These are phyloP conservation scores for Neodiprion lecontei DNA, from an alignment of 1,140 invertebrate species.

Conservation along the genomic window DNA sequence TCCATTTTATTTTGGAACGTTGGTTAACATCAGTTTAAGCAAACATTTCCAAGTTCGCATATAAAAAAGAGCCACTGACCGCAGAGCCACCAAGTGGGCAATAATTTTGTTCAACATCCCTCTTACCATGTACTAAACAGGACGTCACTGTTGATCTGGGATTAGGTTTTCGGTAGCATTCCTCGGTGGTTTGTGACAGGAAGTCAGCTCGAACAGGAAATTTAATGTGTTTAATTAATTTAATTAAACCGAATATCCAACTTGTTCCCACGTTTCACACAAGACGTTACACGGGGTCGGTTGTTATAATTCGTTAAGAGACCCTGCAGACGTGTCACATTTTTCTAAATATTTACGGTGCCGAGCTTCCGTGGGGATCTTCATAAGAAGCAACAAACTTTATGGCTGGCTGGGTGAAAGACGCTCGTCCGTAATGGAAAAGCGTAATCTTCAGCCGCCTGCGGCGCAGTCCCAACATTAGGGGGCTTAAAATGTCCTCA, in stretches of 20 bases:
- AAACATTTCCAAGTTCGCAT: too few species aligned
- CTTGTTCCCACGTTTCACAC: not conserved
- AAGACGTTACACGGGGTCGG: not conserved
- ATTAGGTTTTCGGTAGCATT: too few species aligned
- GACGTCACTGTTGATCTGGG: too few species aligned
- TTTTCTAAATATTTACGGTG: conserved; percentile 6
- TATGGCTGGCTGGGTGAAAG: not conserved
- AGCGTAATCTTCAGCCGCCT: not conserved
- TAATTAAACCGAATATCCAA: not conserved
- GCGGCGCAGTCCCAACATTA: not conserved
- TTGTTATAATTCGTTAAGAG: not conserved
- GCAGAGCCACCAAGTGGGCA: too few species aligned
- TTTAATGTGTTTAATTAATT: not conserved
- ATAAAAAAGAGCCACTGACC: too few species aligned
- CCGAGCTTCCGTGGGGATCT: not conserved
- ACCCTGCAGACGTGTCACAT: not conserved
- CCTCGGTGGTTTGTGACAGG: not conserved
- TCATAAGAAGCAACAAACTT: conserved; percentile 3
- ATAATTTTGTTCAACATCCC: too few species aligned
- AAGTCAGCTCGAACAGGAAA: not conserved
- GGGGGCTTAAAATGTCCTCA: not conserved
- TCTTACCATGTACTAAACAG: too few species aligned
- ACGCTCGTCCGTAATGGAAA: not conserved
- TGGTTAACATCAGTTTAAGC: too few species aligned
- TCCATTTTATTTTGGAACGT: too few species aligned